Evolutionary conservation across 2,113 vertebrate genomes (phyloP), one percentile per base, ranked within the genome.

Genomic region (Heterotilapia buettikoferi): DNA sequence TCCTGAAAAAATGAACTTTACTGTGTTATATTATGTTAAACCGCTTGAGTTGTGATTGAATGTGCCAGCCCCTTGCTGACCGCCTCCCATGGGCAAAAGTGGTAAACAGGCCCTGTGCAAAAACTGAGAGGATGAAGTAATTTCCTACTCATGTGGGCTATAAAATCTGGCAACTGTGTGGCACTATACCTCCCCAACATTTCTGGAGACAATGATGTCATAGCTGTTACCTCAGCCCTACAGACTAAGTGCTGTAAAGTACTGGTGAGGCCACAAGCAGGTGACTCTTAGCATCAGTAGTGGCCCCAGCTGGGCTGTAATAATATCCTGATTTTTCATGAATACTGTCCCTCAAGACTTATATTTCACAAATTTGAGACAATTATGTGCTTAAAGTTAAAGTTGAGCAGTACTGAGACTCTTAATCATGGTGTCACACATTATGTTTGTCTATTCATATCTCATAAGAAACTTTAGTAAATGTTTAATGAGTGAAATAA

Each of bases 151-250:
- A 89, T 87, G 86, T 83, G 93, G 90, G 86, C 89, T 68, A 93
- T 93, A 86, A 94, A 94, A 91, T 92, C 89, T 94, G 90, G 90
- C 84, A 90, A 93, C 80, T 94, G 92, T 93, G 94, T 95, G 93
- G 90, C 92, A 93, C 89, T 38, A 87, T 92, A 87, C 88, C 94
- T 91, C 92, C 88, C 87, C 84, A 5, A 61, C 83, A 89, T 91
- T 94, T 91, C 87, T 95, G 91, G 92, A 95, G 94, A 95, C 93
- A 88, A 56, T 96, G 94, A 97, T 96, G 96, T 97, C 96, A 96
- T 93, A 47, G 76, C 56, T 87, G 87, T 94, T 92, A 91, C 86
- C 90, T 92, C 93, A 93, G 87, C 81, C 82, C 66, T 82, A 89
- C 91, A 92, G 83, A 68, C 78, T 90, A 92, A 94, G 93, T 93